Base-by-base conservation (phyloP, 2,797 vertebrate species). In the Characodon lateralis region DNA sequence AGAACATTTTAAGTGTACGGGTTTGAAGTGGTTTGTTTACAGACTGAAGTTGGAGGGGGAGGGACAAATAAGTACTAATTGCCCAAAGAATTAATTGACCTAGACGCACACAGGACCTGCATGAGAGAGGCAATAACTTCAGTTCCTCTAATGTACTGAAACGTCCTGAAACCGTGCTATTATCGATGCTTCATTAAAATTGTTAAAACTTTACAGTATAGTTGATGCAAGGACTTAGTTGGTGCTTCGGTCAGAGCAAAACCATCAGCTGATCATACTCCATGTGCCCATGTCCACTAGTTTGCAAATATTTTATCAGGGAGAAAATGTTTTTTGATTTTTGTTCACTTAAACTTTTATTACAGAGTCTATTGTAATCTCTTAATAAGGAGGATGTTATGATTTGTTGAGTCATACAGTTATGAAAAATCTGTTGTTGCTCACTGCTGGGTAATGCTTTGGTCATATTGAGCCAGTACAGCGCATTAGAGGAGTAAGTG, bases 401-500 rank as follows among this genome's bases (percentile, higher is more conserved):
- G 66, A 81, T 85, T 83, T 85, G 51, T 88, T 79, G 78, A 89
- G 83, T 90, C 84, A 88, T 80, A 75, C 26, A 39, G 74, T 89
- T 92, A 89, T 90, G 84, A 90, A 90, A 88, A 90, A 89, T 48
- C 65, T 56, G 77, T 83, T 83, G 81, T 87, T 86, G 80, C 73
- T 75, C 77, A 74, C 61, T 87, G 61, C 80, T 87, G 81, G 83
- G 87, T 87, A 86, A 89, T 85, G 78, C 81, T 85, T 88, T 58
- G 83, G 88, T 92, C 88, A 87, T 87, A 83, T 84, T 83, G 89
- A 92, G 87, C 79, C 89, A 91, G 85, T 85, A 76, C 24, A 3
- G 65, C 87, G 85, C 85, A 89, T 88, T 91, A 88, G 78, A 80
- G 79, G 84, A 91, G 87, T 88, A 86, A 88, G 81, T 84, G 92